phyloP scores from a whole-genome alignment of 2,113 vertebrate species.

The Catharus minimus region DNA sequence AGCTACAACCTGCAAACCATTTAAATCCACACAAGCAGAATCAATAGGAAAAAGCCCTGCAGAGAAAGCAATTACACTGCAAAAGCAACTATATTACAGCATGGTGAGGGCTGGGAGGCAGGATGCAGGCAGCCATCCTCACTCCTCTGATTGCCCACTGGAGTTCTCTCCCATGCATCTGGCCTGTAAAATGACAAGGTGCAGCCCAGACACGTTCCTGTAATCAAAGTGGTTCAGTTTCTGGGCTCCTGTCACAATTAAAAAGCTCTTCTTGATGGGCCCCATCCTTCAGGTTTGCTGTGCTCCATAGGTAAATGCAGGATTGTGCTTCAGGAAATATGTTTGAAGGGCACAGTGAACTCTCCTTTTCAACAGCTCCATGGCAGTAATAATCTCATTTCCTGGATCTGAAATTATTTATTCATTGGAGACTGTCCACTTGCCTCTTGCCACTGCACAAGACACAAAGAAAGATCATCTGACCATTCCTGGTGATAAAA shows the following conservation, averaged over 20 bases:
- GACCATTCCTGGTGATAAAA: background rate
- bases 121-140: conserved; percentile 42
- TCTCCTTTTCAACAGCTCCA: background rate
- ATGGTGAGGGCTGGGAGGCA: conserved; percentile 21
- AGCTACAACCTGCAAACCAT: conserved; percentile 42
- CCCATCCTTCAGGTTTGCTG: background rate
- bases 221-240: background rate
- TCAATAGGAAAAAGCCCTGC: conserved; percentile 65
- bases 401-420: conserved; percentile 4
- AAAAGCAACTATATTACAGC: conserved; percentile 52
- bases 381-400: background rate
- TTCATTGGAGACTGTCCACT: background rate
- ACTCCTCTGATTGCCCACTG: conserved; percentile 41
- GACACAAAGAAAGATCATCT: conserved; percentile 2
- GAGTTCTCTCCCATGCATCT: conserved; percentile 6
- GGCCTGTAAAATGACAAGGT: conserved; percentile 23
- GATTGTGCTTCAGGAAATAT: background rate
- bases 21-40: conserved; percentile 59
- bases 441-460: background rate
- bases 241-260: background rate
- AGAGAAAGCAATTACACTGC: conserved; percentile 66
- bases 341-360: background rate
- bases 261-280: background rate
- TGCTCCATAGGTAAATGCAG: background rate
- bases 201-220: conserved; percentile 5